These are phyloP conservation scores for Eristalis intricaria DNA, from an alignment of 2,888 invertebrate species.

Conservation along the genomic window DNA sequence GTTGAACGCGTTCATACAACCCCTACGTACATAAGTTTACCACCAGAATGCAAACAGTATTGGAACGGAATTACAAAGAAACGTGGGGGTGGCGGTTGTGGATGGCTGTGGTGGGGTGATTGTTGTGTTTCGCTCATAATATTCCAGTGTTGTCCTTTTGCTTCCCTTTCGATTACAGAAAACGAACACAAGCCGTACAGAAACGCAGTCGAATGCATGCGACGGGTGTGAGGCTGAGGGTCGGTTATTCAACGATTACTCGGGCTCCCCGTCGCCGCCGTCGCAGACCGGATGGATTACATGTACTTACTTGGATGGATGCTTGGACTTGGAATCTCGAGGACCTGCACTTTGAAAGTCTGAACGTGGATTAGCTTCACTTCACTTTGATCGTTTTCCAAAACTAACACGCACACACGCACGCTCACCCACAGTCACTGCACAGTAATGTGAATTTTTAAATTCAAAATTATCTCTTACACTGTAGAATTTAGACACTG, in stretches of 20 bases:
- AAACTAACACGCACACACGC: not conserved
- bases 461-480: not conserved
- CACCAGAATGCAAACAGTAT: slow-evolving; percentile 68
- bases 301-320: slow-evolving; percentile 47
- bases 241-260: slow-evolving; percentile 44
- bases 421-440: not conserved
- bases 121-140: slow-evolving; percentile 59
- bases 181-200: slow-evolving; percentile 15
- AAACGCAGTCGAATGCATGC: slow-evolving; percentile 37
- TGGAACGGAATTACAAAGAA: slow-evolving; percentile 66
- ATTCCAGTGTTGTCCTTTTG: slow-evolving; percentile 54
- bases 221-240: slow-evolving; percentile 9
- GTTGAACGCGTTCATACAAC: slow-evolving; percentile 59
- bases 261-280: not conserved
- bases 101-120: slow-evolving; percentile 35
- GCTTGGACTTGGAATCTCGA: not conserved
- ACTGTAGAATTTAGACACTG: not conserved
- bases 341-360: not conserved
- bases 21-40: slow-evolving; percentile 44
- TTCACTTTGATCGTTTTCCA: not conserved
- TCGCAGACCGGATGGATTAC: slow-evolving; percentile 31
- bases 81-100: slow-evolving; percentile 52
- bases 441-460: not conserved
- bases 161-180: slow-evolving; percentile 52
- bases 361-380: not conserved